These are phyloP conservation scores for Himantopus leucocephalus DNA, from an alignment of 2,113 vertebrate species.

Conservation along the genomic window DNA sequence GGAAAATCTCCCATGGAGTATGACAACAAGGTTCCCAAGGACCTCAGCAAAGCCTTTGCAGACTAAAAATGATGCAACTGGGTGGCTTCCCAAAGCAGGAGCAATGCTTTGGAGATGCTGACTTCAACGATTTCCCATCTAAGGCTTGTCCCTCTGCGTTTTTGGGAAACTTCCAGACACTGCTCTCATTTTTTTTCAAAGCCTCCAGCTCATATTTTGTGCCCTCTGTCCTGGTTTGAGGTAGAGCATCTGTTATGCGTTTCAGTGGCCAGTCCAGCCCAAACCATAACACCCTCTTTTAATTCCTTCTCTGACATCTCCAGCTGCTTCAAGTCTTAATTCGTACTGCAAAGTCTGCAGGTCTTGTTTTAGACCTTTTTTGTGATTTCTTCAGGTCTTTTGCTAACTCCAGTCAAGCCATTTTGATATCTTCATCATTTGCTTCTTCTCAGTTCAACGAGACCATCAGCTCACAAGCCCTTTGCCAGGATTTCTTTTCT, in stretches of 20 bases:
- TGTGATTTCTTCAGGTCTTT: neutral
- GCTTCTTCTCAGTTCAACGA: neutral
- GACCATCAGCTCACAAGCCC: neutral
- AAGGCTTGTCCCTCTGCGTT: neutral
- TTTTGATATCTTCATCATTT: neutral
- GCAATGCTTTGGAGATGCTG: neutral
- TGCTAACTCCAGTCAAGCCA: neutral
- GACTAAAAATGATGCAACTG: neutral
- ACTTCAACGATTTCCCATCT: neutral
- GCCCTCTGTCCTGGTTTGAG: too few species aligned
- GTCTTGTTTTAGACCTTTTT: neutral
- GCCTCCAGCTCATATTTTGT: neutral
- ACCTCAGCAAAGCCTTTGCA: neutral
- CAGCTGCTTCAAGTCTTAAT: neutral
- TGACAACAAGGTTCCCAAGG: neutral
- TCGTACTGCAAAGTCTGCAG: neutral
- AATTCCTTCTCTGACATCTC: neutral
- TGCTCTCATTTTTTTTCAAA: neutral
- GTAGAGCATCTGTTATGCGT: too few species aligned
- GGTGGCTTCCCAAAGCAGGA: neutral
- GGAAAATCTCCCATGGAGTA: neutral
- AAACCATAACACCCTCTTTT: neutral
- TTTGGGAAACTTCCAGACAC: neutral
- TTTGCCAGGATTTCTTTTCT: neutral
- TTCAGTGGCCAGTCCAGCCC: too few species aligned